phyloP scores from a whole-genome alignment of 2,113 vertebrate species.

The Zosterops pallidus region DNA sequence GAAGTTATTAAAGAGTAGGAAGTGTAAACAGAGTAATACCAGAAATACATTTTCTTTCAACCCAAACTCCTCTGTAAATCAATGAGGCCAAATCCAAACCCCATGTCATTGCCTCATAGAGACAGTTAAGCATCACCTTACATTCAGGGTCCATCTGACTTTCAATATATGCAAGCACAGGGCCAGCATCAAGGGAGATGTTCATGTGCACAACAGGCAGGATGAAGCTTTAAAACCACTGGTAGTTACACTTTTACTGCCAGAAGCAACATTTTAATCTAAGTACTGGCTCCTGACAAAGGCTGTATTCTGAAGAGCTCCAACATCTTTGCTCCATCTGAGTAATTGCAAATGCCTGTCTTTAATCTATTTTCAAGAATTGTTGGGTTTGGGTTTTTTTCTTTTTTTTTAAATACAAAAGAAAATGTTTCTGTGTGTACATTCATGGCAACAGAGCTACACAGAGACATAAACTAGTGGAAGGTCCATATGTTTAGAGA shows the following conservation, averaged over 20 bases:
- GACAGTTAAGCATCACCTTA: neutral
- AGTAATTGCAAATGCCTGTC: neutral
- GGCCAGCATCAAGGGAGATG: neutral
- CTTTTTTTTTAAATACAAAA: conserved; percentile 12
- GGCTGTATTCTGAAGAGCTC: neutral
- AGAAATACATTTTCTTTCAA: neutral
- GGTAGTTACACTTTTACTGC: conserved; percentile 34
- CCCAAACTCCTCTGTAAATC: neutral
- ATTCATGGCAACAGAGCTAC: conserved; percentile 1
- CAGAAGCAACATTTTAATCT: conserved; percentile 40
- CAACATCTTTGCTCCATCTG: conserved; percentile 56
- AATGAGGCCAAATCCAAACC: neutral
- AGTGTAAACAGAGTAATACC: neutral
- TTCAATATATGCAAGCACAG: neutral
- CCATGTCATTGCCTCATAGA: neutral
- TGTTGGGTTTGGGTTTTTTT: neutral
- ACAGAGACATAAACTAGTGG: conserved; percentile 9
- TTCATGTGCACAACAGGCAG: neutral
- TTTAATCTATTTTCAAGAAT: conserved; percentile 48
- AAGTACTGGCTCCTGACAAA: conserved; percentile 3
- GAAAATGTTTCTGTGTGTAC: neutral
- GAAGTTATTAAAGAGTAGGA: neutral
- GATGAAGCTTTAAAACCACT: neutral
- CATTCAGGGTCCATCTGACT: neutral
- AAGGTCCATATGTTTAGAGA: conserved; percentile 30